phyloP scores from a whole-genome alignment of 2,888 invertebrate species.

The Terebella lapidaria region DNA sequence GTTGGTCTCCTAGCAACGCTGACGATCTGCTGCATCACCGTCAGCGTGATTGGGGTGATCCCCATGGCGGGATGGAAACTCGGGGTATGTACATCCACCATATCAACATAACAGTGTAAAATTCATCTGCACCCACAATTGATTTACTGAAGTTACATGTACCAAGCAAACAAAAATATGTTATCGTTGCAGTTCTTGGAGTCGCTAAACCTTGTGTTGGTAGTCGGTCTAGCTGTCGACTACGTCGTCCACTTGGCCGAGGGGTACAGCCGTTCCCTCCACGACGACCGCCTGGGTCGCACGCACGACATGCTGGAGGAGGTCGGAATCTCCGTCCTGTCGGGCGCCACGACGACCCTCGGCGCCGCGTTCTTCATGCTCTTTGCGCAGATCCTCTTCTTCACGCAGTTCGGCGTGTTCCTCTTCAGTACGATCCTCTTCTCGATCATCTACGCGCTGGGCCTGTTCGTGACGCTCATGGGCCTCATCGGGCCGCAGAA shows the following conservation, averaged over 20 bases:
- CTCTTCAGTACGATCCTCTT: constrained; percentile 41
- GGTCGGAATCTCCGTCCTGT: constrained; percentile 40
- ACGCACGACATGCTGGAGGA: constrained; percentile 36
- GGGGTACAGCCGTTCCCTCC: constrained; percentile 37
- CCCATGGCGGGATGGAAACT: constrained; percentile 46
- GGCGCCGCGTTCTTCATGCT: constrained; percentile 41
- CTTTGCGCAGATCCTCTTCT: constrained; percentile 36
- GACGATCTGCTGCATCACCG: constrained; percentile 37
- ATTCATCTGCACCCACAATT: background rate
- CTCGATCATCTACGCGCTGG: constrained; percentile 35
- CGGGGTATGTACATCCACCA: constrained; percentile 36
- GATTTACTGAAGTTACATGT: background rate
- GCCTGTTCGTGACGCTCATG: constrained; percentile 34
- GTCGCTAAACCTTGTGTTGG: constrained; percentile 43
- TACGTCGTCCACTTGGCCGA: constrained; percentile 46
- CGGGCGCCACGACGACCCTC: constrained; percentile 40
- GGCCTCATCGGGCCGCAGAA: constrained; percentile 33
- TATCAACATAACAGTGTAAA: no score
- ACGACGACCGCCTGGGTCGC: constrained; percentile 32
- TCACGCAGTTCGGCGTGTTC: constrained; percentile 42
- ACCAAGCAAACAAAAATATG: no score
- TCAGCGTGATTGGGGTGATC: constrained; percentile 41
- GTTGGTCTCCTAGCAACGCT: constrained; percentile 40
- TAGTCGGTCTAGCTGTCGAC: constrained; percentile 43
- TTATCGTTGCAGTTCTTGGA: constrained; percentile 31